Evolutionary conservation across 1,140 invertebrate species (phyloP).

Genomic region (Hycleus phaleratus): DNA sequence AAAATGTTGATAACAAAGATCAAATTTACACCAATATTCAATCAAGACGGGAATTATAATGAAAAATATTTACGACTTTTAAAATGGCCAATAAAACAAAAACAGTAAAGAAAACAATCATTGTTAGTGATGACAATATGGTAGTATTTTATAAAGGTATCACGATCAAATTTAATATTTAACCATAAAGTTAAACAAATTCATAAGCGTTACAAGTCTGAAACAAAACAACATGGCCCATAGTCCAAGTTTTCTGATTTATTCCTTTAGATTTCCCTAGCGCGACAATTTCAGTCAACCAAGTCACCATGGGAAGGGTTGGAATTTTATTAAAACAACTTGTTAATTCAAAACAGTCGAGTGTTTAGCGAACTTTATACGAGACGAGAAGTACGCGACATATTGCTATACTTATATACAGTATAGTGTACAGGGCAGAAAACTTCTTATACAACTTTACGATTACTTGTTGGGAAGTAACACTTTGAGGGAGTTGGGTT

Average conservation of each 20-base stretch:
- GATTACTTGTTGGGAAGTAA: constrained; percentile 18
- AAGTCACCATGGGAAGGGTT: constrained; percentile 23
- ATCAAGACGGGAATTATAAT: too few relatives aligned
- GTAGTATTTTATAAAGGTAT: too few relatives aligned
- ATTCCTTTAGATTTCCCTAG: constrained; percentile 28
- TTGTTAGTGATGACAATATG: too few relatives aligned
- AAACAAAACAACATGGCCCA: neutral
- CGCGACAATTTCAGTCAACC: constrained; percentile 27
- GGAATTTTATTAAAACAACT: constrained; percentile 41
- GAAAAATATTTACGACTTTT: too few relatives aligned
- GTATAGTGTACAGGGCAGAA: constrained; percentile 18
- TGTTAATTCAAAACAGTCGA: constrained; percentile 39
- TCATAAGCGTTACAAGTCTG: constrained; percentile 30
- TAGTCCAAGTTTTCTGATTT: constrained; percentile 37
- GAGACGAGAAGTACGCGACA: constrained; percentile 10
- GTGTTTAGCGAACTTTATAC: constrained; percentile 31
- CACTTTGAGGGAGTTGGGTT: neutral
- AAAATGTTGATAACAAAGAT: neutral
- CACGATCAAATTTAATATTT: constrained; percentile 33
- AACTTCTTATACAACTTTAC: constrained; percentile 20
- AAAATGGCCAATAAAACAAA: too few relatives aligned
- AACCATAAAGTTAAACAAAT: constrained; percentile 36
- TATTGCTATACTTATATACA: constrained; percentile 16
- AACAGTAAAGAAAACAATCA: too few relatives aligned
- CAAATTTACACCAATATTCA: neutral